Evolutionary conservation across 2,797 vertebrate species (phyloP), one percentile per base, ranked within the genome.

Genomic region (Sebastes miniatus): DNA sequence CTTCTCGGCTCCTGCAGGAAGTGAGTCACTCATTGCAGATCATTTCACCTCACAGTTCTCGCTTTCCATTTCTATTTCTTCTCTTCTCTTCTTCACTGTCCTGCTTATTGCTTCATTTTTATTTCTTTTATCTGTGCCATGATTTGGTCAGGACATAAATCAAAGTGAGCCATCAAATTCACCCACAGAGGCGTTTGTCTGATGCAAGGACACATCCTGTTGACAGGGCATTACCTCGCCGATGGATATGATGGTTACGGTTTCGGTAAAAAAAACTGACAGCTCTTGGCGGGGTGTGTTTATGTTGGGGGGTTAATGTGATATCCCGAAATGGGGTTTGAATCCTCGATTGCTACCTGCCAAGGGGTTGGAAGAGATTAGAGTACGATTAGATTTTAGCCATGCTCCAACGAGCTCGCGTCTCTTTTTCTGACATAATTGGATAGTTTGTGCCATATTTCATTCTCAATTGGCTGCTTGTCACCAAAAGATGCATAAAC

Each of bases 311-410:
- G 77, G 83, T 77, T 87, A 76, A 89, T 76, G 39, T 58, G 54
- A 83, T 76, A 76, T 72, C 67, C 75, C 29, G 11, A 80, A 89
- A 86, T 67, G 72, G 78, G 77, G 86, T 82, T 66, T 87, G 78
- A 88, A 76, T 86, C 87, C 79, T 80, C 54, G 82, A 92, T 89
- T 86, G 87, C 79, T 89, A 83, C 85, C 88, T 91, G 84, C 76
- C 84, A 84, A 59, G 69, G 39, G 64, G 83, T 68, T 64, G 69
- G 72, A 52, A 76, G 69, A 82, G 79, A 86, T 88, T 79, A 81
- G 79, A 71, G 80, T 56, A 6, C 78, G 73, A 89, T 86, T 87
- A 85, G 76, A 89, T 91, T 91, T 90, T 79, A 88, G 81, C 84
- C 69, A 31, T 63, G 86, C 75, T 54, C 80, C 62, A 57, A 80